Evolutionary conservation across 2,888 invertebrate species (phyloP), one percentile per base, ranked within the genome.

Genomic region (Idaea biselata): DNA sequence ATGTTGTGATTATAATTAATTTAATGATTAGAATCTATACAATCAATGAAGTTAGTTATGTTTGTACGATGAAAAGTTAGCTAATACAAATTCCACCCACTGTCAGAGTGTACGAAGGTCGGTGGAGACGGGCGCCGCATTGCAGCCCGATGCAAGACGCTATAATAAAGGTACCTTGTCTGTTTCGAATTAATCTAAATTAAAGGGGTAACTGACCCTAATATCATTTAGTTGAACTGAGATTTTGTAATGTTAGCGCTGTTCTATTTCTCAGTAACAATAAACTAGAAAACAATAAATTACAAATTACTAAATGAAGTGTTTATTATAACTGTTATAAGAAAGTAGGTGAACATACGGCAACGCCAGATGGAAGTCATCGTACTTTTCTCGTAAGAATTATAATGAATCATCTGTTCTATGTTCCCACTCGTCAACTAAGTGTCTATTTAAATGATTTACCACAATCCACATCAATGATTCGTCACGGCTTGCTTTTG

Each of bases 401-500:
- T 11, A 44, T 44, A 8, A 44, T 44, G 44, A 44, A 44, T 44
- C 44, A 44, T 44, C 44, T 44, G 44, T 44, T 44, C 14, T 44
- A 8, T 44, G 44, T 44, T 44, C 44, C 44, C 44, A 44, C 44
- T 44, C 44, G 14, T 44, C 44, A 44, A 44, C 8, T 44, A 44
- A 44, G 44, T 44, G 44, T 44, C 44, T 8, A 44, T 44, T 44
- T 44, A 44, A 14, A 44, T 44, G 44, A 44, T 44, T 44, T 44
- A 44, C 44, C 3, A 44, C 44, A 14, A 44, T 44, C 44, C 3
- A 44, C 61, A 65, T 63, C 63, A 67, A 63, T 67, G 65, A 58
- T 69, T 66, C 71, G 67, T 71, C 71, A 69, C 69, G 68, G 68
- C 65, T 66, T 72, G 71, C 73, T 73, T 73, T 73, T 62, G 67